phyloP scores from a whole-genome alignment of 2,888 invertebrate species.

The Leptopilina drosophilae region DNA sequence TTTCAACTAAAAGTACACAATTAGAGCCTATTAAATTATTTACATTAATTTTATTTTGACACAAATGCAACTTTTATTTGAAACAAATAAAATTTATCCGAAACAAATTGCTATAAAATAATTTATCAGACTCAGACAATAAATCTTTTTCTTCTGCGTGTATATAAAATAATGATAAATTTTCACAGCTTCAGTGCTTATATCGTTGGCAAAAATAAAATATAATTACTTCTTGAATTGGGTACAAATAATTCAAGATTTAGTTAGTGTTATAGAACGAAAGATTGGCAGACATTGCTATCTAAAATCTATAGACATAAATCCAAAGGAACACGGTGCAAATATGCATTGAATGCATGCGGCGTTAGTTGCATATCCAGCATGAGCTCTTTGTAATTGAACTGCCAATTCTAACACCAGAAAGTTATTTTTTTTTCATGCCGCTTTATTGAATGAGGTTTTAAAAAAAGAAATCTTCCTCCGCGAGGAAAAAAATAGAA shows the following conservation, averaged over 20 bases:
- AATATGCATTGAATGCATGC: constrained; percentile 70
- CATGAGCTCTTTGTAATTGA: constrained; percentile 58
- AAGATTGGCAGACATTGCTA: constrained; percentile 41
- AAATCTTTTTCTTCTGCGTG: too few relatives aligned
- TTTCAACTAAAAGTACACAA: too few relatives aligned
- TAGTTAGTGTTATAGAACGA: constrained; percentile 5
- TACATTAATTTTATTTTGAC: too few relatives aligned
- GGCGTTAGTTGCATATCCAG: constrained; percentile 71
- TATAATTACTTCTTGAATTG: not conserved
- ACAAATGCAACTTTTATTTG: too few relatives aligned
- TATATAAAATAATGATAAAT: not conserved
- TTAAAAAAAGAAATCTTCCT: constrained; percentile 39
- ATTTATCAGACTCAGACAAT: too few relatives aligned
- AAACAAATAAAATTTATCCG: too few relatives aligned
- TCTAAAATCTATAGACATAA: constrained; percentile 40
- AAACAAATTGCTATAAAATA: too few relatives aligned
- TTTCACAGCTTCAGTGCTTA: too few relatives aligned
- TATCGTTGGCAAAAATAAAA: not conserved
- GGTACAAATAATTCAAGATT: constrained; percentile 1
- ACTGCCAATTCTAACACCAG: constrained; percentile 55
- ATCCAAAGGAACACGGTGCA: constrained; percentile 56
- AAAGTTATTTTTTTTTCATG: constrained; percentile 46
- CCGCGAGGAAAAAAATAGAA: too few relatives aligned
- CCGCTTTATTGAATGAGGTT: constrained; percentile 38
- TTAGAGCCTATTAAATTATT: too few relatives aligned